Evolutionary conservation across 2,888 invertebrate genomes (phyloP).

Genomic region (Sarcophaga rosellei): DNA sequence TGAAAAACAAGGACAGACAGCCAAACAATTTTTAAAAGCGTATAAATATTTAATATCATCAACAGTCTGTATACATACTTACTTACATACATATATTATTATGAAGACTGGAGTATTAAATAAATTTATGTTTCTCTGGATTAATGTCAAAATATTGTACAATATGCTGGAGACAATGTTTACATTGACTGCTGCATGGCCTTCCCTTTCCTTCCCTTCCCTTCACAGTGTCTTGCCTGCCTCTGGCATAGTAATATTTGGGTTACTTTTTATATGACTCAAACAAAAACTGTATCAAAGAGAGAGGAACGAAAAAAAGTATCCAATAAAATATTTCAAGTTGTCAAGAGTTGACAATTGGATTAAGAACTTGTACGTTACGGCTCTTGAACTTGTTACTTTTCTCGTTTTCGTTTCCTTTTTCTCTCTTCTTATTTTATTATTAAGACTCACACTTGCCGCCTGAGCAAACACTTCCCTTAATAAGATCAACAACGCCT

Average conservation of each 20-base stretch:
- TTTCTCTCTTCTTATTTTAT: not conserved
- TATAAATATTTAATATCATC: slow-evolving; percentile 47
- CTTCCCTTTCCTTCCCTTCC: not conserved
- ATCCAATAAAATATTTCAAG: slow-evolving; percentile 49
- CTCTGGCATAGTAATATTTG: not conserved
- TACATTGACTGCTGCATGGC: slow-evolving; percentile 22
- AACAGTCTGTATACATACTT: not conserved
- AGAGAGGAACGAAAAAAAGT: not conserved
- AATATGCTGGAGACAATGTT: slow-evolving; percentile 51
- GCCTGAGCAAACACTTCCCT: not conserved
- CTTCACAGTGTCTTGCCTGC: too few relatives aligned
- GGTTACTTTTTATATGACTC: not conserved
- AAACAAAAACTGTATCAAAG: not conserved
- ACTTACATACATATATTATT: not conserved
- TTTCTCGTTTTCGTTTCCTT: not conserved
- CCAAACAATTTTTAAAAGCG: not conserved
- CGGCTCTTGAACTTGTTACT: slow-evolving; percentile 47
- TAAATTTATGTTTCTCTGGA: slow-evolving; percentile 65
- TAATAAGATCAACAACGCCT: not conserved
- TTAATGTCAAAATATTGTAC: slow-evolving; percentile 67
- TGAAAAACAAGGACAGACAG: too few relatives aligned
- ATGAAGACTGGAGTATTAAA: slow-evolving; percentile 20
- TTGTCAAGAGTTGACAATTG: slow-evolving; percentile 64
- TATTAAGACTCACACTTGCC: not conserved
- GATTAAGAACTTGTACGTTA: slow-evolving; percentile 52